Evolutionary conservation across 2,888 invertebrate species (phyloP).

Genomic region (Acutogordius australiensis): DNA sequence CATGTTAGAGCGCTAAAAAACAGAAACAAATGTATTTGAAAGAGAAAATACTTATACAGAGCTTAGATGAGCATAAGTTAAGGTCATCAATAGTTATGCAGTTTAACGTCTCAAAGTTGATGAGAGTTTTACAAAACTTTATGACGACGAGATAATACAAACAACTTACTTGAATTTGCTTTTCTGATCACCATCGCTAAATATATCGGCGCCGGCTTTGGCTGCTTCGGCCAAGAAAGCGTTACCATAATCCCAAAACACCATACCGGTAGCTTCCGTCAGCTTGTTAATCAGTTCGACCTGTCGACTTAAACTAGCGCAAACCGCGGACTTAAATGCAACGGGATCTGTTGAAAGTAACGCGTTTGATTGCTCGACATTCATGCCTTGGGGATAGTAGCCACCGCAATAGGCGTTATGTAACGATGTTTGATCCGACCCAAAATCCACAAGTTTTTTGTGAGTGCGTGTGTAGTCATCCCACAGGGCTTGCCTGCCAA

Average conservation of each 20-base stretch:
- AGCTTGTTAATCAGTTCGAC: slow-evolving; percentile 31
- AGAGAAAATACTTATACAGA: too few species aligned
- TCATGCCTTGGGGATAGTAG: slow-evolving; percentile 30
- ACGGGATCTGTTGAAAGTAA: slow-evolving; percentile 28
- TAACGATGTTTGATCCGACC: slow-evolving; percentile 34
- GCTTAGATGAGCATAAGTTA: too few species aligned
- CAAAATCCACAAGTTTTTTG: slow-evolving; percentile 31
- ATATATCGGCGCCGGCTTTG: slow-evolving; percentile 30
- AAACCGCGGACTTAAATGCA: slow-evolving; percentile 28
- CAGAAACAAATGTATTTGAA: too few species aligned
- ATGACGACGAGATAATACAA: too few species aligned
- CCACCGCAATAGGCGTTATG: slow-evolving; percentile 34
- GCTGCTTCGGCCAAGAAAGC: slow-evolving; percentile 34
- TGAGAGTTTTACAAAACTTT: too few species aligned
- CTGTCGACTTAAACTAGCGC: slow-evolving; percentile 29
- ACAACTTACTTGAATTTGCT: too few species aligned
- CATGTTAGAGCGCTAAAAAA: too few species aligned
- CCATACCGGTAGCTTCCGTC: slow-evolving; percentile 26
- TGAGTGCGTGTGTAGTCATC: slow-evolving; percentile 27
- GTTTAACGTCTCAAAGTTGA: too few species aligned
- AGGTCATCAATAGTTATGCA: too few species aligned
- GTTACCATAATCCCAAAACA: slow-evolving; percentile 37
- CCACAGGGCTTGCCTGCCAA: slow-evolving; percentile 28
- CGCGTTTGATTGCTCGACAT: slow-evolving; percentile 26
- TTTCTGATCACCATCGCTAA: slow-evolving; percentile 21